Evolutionary conservation across 1,140 invertebrate species (phyloP), one percentile per base, ranked within the genome.

Genomic region (Dreissena rostriformis): DNA sequence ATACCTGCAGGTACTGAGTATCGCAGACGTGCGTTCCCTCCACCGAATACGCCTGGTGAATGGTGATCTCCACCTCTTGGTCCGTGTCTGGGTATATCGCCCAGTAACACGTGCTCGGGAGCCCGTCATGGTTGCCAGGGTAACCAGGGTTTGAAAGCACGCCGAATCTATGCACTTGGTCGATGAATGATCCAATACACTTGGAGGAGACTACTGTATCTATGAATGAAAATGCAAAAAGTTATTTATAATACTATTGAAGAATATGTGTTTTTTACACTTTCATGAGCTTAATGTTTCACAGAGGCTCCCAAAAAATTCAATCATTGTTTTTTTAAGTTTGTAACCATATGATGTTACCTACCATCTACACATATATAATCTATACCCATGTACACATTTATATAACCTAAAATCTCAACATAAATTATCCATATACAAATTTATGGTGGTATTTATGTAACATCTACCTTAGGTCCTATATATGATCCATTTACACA

Each of bases 1-100:
- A 2, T 82, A 82, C 80, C 72, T 82, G 80, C 49, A 82, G 49
- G 68, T 73, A 82, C 49, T 82, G 71, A 26, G 71, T 26, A 55
- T 82, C 70, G 68, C 80, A 82, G 8, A 73, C 29, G 15, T 74
- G 68, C 10, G n/a, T 19, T 7, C 80, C 80, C 49, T 82, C 80
- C n/a, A 73, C 55, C 17, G 71, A 67, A 49, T 65, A 66, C 15
- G 80, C 68, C 57, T 73, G 53, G 29, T 82, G 80, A 0, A 82
- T 53, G 28, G 51, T 82, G 17, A 75, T 66, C 66, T 74, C 72
- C 49, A 74, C 71, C 1, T 6, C 39, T 55, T 2, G 66, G 24
- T 70, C 65, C 22, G 72, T 39, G 15, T 66, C 80, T 11, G 55
- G 28, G 57, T 82, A 82, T 49, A 82, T 82, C 22, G 39, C 72